Evolutionary conservation across 2,888 invertebrate species (phyloP), one percentile per base, ranked within the genome.

Genomic region (Lasioglossum oenotherae): DNA sequence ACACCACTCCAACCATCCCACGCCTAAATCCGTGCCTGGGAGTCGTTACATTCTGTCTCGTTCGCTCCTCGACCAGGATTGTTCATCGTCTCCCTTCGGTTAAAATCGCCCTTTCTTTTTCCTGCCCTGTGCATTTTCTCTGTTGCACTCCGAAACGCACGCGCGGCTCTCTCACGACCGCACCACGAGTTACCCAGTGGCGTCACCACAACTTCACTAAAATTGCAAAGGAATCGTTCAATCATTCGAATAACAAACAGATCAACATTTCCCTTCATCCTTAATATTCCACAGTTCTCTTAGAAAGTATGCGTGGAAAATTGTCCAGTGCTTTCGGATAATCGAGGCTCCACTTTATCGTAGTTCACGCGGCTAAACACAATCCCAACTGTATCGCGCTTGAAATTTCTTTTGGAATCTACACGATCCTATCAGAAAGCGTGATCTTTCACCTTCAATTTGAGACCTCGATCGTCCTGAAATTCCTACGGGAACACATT

Each of bases 11-110:
- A n/a, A 76, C 72, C 87, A 81, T 88, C 84, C 88, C 84, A 91
- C 91, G 90, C 90, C 82, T 90, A 91, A 91, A 88, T 89, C 86
- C 90, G 57, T 85, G 85, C 82, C 80, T 85, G 87, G 72, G 84
- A 89, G 90, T 82, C 84, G 73, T 81, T 85, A 79, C 72, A 75
- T 78, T 74, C 49, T 35, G 19, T 74, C 73, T 49, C 49, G 35
- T 10, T 74, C 23, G 19, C 49, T 74, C 38, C 16, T 12, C 38
- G 31, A 35, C 35, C 49, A 78, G 35, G 38, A 72, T 81, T 76
- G 31, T 81, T 77, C 76, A 53, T 75, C 74, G 53, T 74, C 81
- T 83, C 69, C 78, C 84, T 73, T 87, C 81, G 60, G 78, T 83
- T 76, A 74, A 67, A 67, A 74, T 88, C 80, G 74, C 46, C 69